phyloP scores from a whole-genome alignment of 2,888 invertebrate genomes.

The Beris chalybata region DNA sequence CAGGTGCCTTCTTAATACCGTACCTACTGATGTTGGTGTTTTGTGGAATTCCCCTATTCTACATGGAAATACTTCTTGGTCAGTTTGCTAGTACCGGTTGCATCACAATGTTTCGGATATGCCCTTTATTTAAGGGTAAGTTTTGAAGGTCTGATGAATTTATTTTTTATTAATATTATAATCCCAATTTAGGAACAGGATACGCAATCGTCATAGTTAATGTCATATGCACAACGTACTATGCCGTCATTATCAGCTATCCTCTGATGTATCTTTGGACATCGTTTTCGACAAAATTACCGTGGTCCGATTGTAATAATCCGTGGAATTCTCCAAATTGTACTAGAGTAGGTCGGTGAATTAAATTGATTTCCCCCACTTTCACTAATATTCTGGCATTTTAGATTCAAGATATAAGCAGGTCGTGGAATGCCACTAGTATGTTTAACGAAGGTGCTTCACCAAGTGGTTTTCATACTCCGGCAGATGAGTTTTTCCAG shows the following conservation, averaged over 20 bases:
- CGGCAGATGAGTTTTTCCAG: slow-evolving; percentile 85
- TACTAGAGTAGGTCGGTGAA: slow-evolving; percentile 51
- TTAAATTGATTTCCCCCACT: slow-evolving; percentile 16
- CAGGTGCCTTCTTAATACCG: slow-evolving; percentile 78
- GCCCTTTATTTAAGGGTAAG: slow-evolving; percentile 83
- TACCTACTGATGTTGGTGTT: slow-evolving; percentile 78
- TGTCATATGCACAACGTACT: slow-evolving; percentile 78
- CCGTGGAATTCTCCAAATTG: slow-evolving; percentile 82
- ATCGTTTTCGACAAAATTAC: slow-evolving; percentile 67
- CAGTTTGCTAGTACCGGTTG: slow-evolving; percentile 84
- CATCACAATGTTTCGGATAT: slow-evolving; percentile 77
- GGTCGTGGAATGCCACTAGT: background rate
- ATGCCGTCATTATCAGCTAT: slow-evolving; percentile 83
- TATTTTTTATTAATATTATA: no score
- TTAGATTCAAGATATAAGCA: slow-evolving; percentile 7
- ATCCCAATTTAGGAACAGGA: slow-evolving; percentile 70
- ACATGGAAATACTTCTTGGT: slow-evolving; percentile 83
- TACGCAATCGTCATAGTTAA: slow-evolving; percentile 81
- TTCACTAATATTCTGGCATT: slow-evolving; percentile 3
- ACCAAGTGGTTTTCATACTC: slow-evolving; percentile 59
- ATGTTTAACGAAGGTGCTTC: slow-evolving; percentile 20
- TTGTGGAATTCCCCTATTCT: slow-evolving; percentile 85
- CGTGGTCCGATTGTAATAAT: slow-evolving; percentile 78
- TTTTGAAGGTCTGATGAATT: background rate
- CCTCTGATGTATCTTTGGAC: slow-evolving; percentile 78